phyloP scores from a whole-genome alignment of 1,140 invertebrate species.

The Antheraea pernyi region DNA sequence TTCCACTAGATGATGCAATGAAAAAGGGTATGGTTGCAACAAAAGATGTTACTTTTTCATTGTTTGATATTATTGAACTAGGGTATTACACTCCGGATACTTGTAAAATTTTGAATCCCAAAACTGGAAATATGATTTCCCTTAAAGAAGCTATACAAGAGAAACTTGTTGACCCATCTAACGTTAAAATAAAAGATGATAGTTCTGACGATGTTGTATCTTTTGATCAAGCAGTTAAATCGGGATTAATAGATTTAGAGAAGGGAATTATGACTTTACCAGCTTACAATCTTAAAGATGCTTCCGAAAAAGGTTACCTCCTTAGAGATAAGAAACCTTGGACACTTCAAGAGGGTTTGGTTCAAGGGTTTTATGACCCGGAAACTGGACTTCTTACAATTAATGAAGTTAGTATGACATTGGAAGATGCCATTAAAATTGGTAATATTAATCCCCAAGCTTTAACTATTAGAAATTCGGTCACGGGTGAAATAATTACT shows the following conservation, averaged over 20 bases:
- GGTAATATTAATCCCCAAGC: slow-evolving; percentile 88
- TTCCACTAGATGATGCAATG: slow-evolving; percentile 86
- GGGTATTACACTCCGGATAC: slow-evolving; percentile 89
- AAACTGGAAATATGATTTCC: slow-evolving; percentile 86
- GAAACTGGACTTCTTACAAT: slow-evolving; percentile 87
- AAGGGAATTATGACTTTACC: slow-evolving; percentile 85
- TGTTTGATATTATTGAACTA: slow-evolving; percentile 88
- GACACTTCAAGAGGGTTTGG: slow-evolving; percentile 92
- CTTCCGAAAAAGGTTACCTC: slow-evolving; percentile 88
- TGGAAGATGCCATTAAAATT: slow-evolving; percentile 89
- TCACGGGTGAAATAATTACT: slow-evolving; percentile 88
- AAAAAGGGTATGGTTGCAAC: slow-evolving; percentile 85
- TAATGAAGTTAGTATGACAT: slow-evolving; percentile 85
- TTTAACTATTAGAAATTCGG: slow-evolving; percentile 89
- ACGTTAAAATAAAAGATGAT: slow-evolving; percentile 87
- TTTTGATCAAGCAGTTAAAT: slow-evolving; percentile 85
- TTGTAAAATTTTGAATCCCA: slow-evolving; percentile 90
- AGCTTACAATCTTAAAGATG: slow-evolving; percentile 86
- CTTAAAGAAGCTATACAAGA: slow-evolving; percentile 85
- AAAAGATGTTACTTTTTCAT: slow-evolving; percentile 83
- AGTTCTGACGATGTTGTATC: slow-evolving; percentile 83
- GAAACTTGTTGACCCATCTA: slow-evolving; percentile 85
- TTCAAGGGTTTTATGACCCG: slow-evolving; percentile 89
- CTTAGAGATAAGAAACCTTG: slow-evolving; percentile 87
- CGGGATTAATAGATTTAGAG: slow-evolving; percentile 85